Evolutionary conservation across 1,140 invertebrate species (phyloP), one percentile per base, ranked within the genome.

Genomic region (Mylabris phalerata): DNA sequence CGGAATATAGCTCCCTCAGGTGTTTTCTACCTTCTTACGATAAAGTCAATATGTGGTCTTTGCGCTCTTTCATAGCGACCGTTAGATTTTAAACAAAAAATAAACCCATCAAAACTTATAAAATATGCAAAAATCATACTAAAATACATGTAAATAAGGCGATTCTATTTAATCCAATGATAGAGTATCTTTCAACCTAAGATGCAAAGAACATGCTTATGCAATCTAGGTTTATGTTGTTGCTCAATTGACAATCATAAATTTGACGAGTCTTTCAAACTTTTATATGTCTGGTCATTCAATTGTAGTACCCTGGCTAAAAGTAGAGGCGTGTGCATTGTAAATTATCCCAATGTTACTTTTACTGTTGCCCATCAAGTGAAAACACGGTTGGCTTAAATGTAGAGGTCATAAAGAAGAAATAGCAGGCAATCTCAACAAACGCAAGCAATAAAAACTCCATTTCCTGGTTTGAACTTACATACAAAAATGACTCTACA

Each of bases 1-100:
- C 39, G 49, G 49, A 32, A 61, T 61, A 61, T 61, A 54, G 59
- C 45, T 61, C 59, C 59, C 59, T 24, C 47, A 61, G 59, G 59
- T 61, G 59, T 48, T 61, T 55, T 61, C 57, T 39, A 40, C 41
- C 41, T 48, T 57, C 54, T 13, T 25, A 57, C 42, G 54, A 13
- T 7, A 7, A 32, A 32, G 32, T 7, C 32, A 32, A 32, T 32
- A 32, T 32, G 32, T 32, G 32, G 32, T 32, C 32, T 54, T 32
- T 32, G 32, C 32, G 4, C 7, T 32, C 7, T 32, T 32, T 32
- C 32, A 19, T 19, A 4, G 32, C 32, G 4, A 32, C 7, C 32
- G 7, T 32, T 32, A 32, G 32, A 32, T 32, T 32, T 32, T 32
- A 19, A 19, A 19, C 19, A 19, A 19, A 19, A 19, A 19, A 19